A percentile compares a stretch with the other conserved stretches of the same genome.
Conservation (phyloP, 2,113 vertebrate genomes). For the Tiliqua scincoides region DNA sequence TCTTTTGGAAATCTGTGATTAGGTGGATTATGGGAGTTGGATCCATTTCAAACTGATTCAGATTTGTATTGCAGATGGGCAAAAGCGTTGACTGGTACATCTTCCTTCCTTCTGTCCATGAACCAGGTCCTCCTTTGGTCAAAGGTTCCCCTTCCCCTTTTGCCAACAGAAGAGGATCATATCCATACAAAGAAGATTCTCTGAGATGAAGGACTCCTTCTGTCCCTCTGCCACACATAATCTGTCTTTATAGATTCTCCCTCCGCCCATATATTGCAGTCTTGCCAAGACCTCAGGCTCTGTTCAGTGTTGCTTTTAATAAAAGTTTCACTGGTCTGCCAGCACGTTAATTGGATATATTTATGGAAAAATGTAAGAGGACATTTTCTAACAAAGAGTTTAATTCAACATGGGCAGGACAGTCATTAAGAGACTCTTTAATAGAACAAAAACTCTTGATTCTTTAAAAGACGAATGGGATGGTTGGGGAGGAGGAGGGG, state of each 20-base stretch:
- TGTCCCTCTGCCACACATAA: rapidly evolving
- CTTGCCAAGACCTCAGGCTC: background rate
- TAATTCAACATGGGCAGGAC: conserved; percentile 36
- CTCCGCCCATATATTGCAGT: background rate
- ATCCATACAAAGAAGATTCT: background rate
- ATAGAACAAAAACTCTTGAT: conserved; percentile 31
- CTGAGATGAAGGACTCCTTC: no score
- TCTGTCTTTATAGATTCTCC: background rate
- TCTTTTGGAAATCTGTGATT: background rate
- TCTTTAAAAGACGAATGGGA: background rate
- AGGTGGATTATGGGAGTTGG: background rate
- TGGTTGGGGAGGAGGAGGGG: background rate
- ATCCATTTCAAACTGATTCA: background rate
- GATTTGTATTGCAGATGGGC: background rate
- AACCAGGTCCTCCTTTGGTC: background rate
- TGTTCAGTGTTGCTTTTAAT: conserved; percentile 8
- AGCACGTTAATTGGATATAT: conserved; percentile 23
- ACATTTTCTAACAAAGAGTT: conserved; percentile 14
- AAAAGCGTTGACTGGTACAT: background rate
- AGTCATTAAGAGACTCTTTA: conserved; percentile 44
- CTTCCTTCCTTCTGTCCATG: background rate
- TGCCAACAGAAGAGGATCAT: background rate
- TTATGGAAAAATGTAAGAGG: conserved; percentile 50
- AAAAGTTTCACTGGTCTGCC: conserved; percentile 20
- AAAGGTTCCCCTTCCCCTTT: background rate